Evolutionary conservation across 2,888 invertebrate genomes (phyloP).

Genomic region (Siphlonurus alternatus): DNA sequence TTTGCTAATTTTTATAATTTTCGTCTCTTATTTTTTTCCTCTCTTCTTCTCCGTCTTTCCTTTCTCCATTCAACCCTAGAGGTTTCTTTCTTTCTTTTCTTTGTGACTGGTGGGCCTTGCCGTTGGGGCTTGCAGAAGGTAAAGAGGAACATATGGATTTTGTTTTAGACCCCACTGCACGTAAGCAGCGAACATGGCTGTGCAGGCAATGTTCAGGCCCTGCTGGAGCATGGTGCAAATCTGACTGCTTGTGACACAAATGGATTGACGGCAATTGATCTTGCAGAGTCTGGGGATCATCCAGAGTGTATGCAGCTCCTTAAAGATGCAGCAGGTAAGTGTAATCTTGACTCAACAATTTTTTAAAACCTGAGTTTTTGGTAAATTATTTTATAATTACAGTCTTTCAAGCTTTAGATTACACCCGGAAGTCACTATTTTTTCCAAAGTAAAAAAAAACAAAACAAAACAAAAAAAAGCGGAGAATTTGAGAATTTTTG

Average conservation of each 20-base stretch:
- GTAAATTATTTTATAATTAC: not conserved
- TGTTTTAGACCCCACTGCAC: constrained; percentile 57
- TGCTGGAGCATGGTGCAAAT: constrained; percentile 51
- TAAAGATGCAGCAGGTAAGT: constrained; percentile 45
- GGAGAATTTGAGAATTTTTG: too few relatives aligned
- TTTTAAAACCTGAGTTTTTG: not conserved
- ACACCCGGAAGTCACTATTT: too few relatives aligned
- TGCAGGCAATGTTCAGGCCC: constrained; percentile 43
- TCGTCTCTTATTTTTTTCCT: too few relatives aligned
- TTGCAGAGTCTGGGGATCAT: constrained; percentile 52
- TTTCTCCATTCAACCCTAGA: not conserved
- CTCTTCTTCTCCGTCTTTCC: not conserved
- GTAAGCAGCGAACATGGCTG: constrained; percentile 67
- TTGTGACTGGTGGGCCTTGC: not conserved
- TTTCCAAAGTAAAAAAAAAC: not conserved
- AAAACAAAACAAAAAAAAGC: not conserved
- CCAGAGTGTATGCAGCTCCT: constrained; percentile 42
- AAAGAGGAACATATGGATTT: too few relatives aligned
- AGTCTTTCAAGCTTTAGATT: too few relatives aligned
- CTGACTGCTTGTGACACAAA: constrained; percentile 40
- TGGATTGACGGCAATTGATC: constrained; percentile 53
- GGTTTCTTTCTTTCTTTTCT: not conserved
- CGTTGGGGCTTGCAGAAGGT: not conserved
- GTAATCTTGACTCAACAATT: constrained; percentile 7
- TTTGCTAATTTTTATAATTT: too few relatives aligned